Base-by-base conservation (phyloP, 1,140 invertebrate genomes). In the Hypothenemus hampei region DNA sequence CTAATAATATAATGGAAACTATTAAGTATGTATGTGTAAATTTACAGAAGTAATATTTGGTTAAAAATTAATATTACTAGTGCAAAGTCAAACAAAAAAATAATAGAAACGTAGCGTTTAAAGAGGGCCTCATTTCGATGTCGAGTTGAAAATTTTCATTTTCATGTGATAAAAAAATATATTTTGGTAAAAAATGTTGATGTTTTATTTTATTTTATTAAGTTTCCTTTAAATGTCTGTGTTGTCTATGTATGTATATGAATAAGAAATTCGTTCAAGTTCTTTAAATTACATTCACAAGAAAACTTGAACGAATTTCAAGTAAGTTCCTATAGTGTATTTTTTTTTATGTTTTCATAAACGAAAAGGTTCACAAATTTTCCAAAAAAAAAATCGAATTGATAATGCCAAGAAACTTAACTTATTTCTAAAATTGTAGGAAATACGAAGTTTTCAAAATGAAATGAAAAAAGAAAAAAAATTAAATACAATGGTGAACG, bases 101-200 rank as follows among this genome's bases (percentile, higher is more conserved):
- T 54, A 47, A 21, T 59, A 59, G 48, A n/a, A n/a, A n/a, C n/a
- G 41, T 53, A 59, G 59, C 58, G 53, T 65, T 64, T 62, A 57
- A 58, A 56, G 55, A 63, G 63, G 65, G 65, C 58, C 58, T 60
- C 61, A 52, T 51, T 65, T 61, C 57, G 53, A 24, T 45, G 41
- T 39, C 60, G 55, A 44, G 48, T 57, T 54, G 50, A 37, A 56
- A 45, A 47, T 41, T 47, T 53, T 57, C 29, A 58, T 52, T 64
- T 61, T 46, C 50, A 61, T 66, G 65, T 66, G 65, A 63, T 64
- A 65, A 43, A 60, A 66, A n/a, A n/a, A n/a, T 66, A 66, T 64
- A 66, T 64, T 65, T 66, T 66, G 59, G 57, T 66, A 64, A 66
- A 64, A 59, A 62, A 10, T 45, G 22, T 40, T 47, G 54, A 60